Base-by-base conservation (phyloP, 37 sponge, comb jelly and placozoan genomes). In the Hormiphora californensis region DNA sequence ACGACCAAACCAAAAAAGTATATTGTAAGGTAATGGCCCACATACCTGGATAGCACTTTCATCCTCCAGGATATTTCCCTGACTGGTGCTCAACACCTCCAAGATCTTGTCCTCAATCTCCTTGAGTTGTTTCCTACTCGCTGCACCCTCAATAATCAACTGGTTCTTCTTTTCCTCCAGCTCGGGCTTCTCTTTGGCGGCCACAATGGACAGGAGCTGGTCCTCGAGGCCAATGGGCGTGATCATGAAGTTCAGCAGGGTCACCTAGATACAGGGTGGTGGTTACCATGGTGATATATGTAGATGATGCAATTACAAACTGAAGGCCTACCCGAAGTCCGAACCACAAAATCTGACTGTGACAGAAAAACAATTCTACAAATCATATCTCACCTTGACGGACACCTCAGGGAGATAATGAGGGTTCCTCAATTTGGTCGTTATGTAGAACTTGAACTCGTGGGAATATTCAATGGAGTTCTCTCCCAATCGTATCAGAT, bases 321-420 rank as follows among this genome's bases (percentile, higher is more conserved):
- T n/a, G n/a, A n/a, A n/a, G n/a, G n/a, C n/a, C n/a, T n/a, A n/a
- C n/a, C n/a, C n/a, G n/a, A n/a, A n/a, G n/a, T n/a, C n/a, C n/a
- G n/a, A n/a, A n/a, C n/a, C n/a, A 39, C 15, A 37, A n/a, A 11
- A 1, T 3, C 22, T 27, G 15, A 7, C 19, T 23, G 1, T 11
- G 38, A 46, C 41, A 57, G 54, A 51, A 19, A 19, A 54, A 11
- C 8, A 25, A 86, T 9, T 38, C 15, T 33, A 33, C 63, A 32
- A 81, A 21, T 1, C 0, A n/a, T 39, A 21, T 17, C 89, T 39
- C 39, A 95, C 98, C 91, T 97, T 97, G 88, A 97, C 98, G 2
- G 98, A 93, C 0, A 94, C 94, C 87, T 97, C 98, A 11, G 98
- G 98, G 23, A 97, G 89, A 88, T 94, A 97, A 91, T 97, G 98